These are phyloP conservation scores for Macrotis lagotis DNA, from an alignment of 2,113 vertebrate species.

Conservation along the genomic window DNA sequence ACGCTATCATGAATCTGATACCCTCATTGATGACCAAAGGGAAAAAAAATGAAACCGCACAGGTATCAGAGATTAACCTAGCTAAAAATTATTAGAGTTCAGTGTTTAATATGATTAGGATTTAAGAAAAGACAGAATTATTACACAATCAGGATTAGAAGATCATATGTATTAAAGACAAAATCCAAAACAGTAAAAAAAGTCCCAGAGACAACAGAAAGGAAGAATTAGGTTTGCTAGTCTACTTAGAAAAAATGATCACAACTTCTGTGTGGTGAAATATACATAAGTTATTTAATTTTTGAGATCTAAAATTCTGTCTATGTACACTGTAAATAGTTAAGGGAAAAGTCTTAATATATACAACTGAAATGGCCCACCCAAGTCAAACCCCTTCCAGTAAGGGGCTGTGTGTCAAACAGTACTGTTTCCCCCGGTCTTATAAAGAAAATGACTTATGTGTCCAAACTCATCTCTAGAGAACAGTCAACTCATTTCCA, in stretches of 20 bases:
- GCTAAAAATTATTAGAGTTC: constrained; percentile 12
- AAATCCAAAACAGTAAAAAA: not conserved
- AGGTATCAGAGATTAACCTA: not conserved
- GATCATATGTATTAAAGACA: not conserved
- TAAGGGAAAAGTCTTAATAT: not conserved
- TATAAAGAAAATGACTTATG: not conserved
- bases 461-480: constrained; percentile 12
- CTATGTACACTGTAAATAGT: not conserved
- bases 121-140: not conserved
- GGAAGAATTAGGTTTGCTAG: not conserved
- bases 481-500: not conserved
- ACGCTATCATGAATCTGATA: not conserved
- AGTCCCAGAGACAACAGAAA: not conserved
- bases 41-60: not conserved
- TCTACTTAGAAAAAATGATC: not conserved
- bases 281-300: too few species aligned
- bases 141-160: not conserved
- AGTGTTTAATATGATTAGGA: not conserved
- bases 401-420: not conserved
- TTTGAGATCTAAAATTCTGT: not conserved
- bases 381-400: not conserved
- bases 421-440: not conserved
- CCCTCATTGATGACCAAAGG: constrained; percentile 4
- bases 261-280: constrained; percentile 6
- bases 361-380: not conserved